phyloP scores from a whole-genome alignment of 2,113 vertebrate genomes.

The Turnix velox region DNA sequence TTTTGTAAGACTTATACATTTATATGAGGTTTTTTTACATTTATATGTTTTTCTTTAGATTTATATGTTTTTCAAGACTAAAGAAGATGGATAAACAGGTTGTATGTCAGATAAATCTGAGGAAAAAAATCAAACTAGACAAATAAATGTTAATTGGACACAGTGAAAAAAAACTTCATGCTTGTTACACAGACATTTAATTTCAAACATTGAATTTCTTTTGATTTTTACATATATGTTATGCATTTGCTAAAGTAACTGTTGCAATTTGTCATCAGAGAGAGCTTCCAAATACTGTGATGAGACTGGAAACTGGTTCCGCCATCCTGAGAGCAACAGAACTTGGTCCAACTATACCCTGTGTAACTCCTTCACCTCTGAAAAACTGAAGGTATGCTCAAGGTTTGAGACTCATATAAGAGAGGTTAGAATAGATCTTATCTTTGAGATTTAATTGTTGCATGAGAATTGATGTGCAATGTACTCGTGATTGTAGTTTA shows the following conservation, averaged over 20 bases:
- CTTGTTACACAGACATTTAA: not conserved
- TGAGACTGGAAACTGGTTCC: conserved; percentile 90
- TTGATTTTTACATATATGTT: not conserved
- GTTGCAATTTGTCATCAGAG: conserved; percentile 74
- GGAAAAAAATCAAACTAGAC: not conserved
- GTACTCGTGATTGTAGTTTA: not conserved
- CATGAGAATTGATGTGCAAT: not conserved
- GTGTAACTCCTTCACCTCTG: conserved; percentile 87
- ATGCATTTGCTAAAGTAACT: not conserved
- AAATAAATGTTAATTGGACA: not conserved
- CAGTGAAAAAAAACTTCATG: no score
- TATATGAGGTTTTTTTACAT: no score
- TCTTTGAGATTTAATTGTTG: not conserved
- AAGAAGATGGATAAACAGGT: not conserved
- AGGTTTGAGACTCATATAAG: not conserved
- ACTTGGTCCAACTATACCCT: conserved; percentile 97
- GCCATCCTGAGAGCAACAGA: conserved; percentile 90
- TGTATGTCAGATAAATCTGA: not conserved
- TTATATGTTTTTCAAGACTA: no score
- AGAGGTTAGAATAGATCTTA: not conserved
- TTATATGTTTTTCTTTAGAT: no score
- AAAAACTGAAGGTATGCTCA: conserved; percentile 86
- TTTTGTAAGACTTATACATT: no score
- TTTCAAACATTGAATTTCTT: not conserved
- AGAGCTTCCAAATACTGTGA: conserved; percentile 90